Evolutionary conservation across 2,797 vertebrate genomes (phyloP), one percentile per base, ranked within the genome.

Genomic region (Petrocephalus schoutedeni): DNA sequence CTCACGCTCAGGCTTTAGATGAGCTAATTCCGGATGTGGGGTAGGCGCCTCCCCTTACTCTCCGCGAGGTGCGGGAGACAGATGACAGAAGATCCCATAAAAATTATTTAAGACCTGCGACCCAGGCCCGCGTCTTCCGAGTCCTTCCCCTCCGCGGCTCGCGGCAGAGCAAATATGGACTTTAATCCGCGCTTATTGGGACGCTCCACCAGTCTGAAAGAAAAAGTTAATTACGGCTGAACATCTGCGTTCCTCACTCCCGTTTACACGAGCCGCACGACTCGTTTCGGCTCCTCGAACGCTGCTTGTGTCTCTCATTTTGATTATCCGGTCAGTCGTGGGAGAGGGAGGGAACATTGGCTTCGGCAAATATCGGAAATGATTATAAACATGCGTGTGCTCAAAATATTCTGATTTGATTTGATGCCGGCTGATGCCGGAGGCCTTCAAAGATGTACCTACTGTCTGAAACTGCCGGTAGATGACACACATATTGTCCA

Each of bases 1-100:
- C 91, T 92, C 89, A 89, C 91, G 91, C 91, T 93, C 91, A 86
- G 90, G 93, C 94, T 94, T 93, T 92, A 92, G 93, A 92, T 95
- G 92, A 93, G 91, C 92, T 92, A 93, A 95, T 91, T 90, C 89
- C 89, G 91, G 92, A 92, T 89, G 92, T 88, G 91, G 90, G 89
- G 90, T 88, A 89, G 56, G 45, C 86, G 89, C 77, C 41, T 49
- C 89, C 88, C 77, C 84, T 57, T 36, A 82, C 82, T 85, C 87
- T 59, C 41, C 53, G 59, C 19, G 57, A 90, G 54, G 91, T 89
- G 88, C 74, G 86, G 83, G 87, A 89, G 85, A 88, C 88, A 64
- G 85, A 86, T 86, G 85, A 86, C 57, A 16, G 89, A 86, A 90
- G 91, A 91, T 89, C 21, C 86, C 8, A 23, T 88, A 87, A 92